Conservation (phyloP, 2,888 invertebrate species). For the Leptopterna dolabrata region DNA sequence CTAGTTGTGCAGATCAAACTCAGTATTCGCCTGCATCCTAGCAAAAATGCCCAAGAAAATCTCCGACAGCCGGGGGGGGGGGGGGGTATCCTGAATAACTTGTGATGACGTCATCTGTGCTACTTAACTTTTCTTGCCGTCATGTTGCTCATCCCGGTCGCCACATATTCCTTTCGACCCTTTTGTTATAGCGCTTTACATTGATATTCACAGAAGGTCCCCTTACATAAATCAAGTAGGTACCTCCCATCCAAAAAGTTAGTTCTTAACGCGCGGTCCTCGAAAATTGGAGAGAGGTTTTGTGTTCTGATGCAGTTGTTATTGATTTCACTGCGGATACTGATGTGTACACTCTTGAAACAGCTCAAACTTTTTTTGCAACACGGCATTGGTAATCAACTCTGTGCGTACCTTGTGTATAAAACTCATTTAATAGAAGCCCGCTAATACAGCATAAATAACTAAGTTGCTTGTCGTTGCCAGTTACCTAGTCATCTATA, state of each 20-base stretch:
- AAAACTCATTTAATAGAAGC: too few relatives aligned
- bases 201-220: background rate
- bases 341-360: too few relatives aligned
- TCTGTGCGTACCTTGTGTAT: too few relatives aligned
- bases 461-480: too few relatives aligned
- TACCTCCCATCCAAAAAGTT: background rate
- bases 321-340: too few relatives aligned
- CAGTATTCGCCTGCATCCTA: background rate
- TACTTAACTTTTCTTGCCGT: background rate
- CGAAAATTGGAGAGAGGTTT: background rate
- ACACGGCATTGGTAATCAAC: too few relatives aligned
- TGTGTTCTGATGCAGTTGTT: background rate
- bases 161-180: background rate
- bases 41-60: background rate
- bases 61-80: background rate
- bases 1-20: background rate
- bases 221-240: background rate
- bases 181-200: background rate
- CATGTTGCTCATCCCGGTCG: background rate
- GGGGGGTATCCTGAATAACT: background rate
- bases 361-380: too few relatives aligned
- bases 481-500: too few relatives aligned
- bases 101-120: background rate
- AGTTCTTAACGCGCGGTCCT: background rate
- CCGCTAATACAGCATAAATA: too few relatives aligned